Evolutionary conservation across 2,888 invertebrate genomes (phyloP).

Genomic region (Conomelus anceps): DNA sequence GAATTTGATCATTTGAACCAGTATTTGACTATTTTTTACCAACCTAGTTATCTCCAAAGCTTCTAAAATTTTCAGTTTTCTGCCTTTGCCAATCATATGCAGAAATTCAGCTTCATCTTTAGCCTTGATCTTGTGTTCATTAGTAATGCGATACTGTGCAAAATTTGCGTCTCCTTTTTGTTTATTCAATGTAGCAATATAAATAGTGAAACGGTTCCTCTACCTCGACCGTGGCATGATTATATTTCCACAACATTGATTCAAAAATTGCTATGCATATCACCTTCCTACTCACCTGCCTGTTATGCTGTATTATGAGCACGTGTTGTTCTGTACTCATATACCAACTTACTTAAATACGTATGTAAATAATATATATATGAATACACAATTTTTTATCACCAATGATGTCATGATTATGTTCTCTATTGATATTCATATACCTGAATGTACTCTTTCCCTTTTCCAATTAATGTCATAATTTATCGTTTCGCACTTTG

Average conservation of each 20-base stretch:
- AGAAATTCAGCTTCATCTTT: too few species aligned
- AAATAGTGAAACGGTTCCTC: not conserved
- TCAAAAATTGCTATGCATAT: not conserved
- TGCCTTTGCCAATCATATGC: too few species aligned
- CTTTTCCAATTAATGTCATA: not conserved
- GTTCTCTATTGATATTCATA: not conserved
- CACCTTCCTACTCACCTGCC: not conserved
- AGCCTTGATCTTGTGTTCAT: too few species aligned
- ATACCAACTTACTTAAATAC: not conserved
- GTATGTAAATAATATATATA: too few species aligned
- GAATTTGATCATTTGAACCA: too few species aligned
- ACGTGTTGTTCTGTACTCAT: not conserved
- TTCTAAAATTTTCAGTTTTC: too few species aligned
- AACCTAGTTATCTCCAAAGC: too few species aligned
- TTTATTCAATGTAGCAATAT: not conserved
- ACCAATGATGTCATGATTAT: not conserved
- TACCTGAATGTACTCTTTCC: not conserved
- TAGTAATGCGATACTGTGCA: too few species aligned
- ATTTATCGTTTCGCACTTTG: not conserved
- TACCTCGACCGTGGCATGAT: not conserved
- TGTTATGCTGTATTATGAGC: not conserved
- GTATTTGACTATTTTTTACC: too few species aligned
- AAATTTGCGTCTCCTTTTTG: too few species aligned
- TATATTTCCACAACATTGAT: not conserved
- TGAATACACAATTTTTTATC: too few species aligned